Evolutionary conservation across 2,888 invertebrate genomes (phyloP).

Genomic region (Epirrita christyi): DNA sequence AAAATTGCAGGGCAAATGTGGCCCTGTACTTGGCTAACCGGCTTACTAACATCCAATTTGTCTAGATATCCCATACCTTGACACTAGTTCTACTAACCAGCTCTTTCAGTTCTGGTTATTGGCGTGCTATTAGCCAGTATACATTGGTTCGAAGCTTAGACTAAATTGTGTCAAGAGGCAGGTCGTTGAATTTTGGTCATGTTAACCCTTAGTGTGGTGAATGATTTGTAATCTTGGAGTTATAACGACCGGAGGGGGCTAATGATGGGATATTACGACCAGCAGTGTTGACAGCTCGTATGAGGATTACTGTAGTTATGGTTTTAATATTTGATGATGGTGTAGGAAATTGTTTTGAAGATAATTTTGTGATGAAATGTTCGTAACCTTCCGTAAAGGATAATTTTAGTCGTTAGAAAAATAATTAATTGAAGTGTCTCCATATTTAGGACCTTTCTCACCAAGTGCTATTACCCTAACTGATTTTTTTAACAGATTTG

Average conservation of each 20-base stretch:
- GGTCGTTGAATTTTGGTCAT: slow-evolving; percentile 22
- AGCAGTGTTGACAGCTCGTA: slow-evolving; percentile 70
- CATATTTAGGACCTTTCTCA: no score
- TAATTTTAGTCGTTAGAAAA: no score
- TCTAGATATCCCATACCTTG: slow-evolving; percentile 44
- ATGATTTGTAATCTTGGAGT: slow-evolving; percentile 76
- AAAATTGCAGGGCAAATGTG: slow-evolving; percentile 83
- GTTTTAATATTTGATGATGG: slow-evolving; percentile 47
- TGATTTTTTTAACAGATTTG: no score
- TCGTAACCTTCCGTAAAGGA: background rate
- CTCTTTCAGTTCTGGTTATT: slow-evolving; percentile 45
- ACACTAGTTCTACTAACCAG: slow-evolving; percentile 32
- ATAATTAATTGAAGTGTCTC: no score
- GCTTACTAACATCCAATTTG: slow-evolving; percentile 56
- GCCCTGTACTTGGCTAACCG: slow-evolving; percentile 73
- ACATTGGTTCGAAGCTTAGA: slow-evolving; percentile 45
- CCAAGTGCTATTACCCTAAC: no score
- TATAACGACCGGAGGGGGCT: slow-evolving; percentile 70
- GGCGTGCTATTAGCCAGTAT: slow-evolving; percentile 42
- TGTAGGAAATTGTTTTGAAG: slow-evolving; percentile 19
- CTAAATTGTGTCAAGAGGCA: background rate
- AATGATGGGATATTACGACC: slow-evolving; percentile 72
- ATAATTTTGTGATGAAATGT: background rate
- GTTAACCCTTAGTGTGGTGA: slow-evolving; percentile 56
- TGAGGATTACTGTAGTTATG: slow-evolving; percentile 56